Percentiles rank a stretch among this genome's conserved stretches.
Evolutionary conservation across 2,113 vertebrate genomes (phyloP).

Genomic region (Pantherophis guttatus): DNA sequence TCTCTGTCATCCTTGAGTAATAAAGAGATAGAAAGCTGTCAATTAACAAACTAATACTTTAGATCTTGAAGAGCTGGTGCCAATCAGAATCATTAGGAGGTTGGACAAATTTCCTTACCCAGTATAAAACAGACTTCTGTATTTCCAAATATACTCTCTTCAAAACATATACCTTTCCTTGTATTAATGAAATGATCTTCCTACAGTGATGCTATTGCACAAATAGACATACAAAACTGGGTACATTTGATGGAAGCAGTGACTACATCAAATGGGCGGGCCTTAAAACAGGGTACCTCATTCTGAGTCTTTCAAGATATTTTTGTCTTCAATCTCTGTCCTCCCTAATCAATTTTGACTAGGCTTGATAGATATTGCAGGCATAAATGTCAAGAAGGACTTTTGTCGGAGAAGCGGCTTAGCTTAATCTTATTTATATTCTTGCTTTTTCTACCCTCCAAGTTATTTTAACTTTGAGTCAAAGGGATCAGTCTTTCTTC

Average conservation of each 20-base stretch:
- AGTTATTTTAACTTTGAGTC: slow-evolving; percentile 4
- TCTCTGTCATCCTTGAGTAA: background rate
- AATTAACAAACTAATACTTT: background rate
- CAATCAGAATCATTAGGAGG: background rate
- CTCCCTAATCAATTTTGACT: background rate
- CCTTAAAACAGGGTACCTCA: background rate
- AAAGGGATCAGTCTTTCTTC: slow-evolving; percentile 31
- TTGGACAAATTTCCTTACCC: background rate
- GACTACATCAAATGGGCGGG: background rate
- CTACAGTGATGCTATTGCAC: background rate
- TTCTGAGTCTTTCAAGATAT: too few relatives aligned
- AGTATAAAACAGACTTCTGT: background rate
- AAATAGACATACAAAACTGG: too few relatives aligned
- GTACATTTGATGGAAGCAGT: background rate
- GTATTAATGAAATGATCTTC: background rate
- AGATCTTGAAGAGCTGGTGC: background rate
- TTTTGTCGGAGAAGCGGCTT: background rate
- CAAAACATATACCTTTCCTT: background rate
- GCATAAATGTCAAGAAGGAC: background rate
- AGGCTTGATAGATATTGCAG: background rate
- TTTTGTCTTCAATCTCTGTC: background rate
- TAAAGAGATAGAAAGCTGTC: background rate
- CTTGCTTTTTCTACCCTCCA: background rate
- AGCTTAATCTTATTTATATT: background rate
- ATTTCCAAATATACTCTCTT: background rate